Evolutionary conservation across 1,140 invertebrate species (phyloP), one percentile per base, ranked within the genome.

Genomic region (Agraylea sexmaculata): DNA sequence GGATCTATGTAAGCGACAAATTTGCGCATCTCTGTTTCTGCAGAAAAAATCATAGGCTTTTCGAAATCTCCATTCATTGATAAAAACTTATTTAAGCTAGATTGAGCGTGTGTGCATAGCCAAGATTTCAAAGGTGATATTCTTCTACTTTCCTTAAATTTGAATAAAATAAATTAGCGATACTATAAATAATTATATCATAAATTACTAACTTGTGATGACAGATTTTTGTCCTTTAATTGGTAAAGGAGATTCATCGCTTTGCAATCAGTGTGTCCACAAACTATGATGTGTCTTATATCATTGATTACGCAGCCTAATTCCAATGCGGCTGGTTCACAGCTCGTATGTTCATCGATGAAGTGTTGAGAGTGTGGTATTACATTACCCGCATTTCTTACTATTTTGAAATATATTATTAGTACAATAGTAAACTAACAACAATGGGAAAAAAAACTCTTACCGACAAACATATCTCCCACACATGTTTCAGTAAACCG

Each of bases 241-340:
- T 81, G 74, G 56, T 91, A 88, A 2, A 96, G 64, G 27, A 92
- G 69, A 71, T 94, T 93, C 79, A 95, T 94, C 3, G 92, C 91
- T 74, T 96, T 96, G 59, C 92, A 97, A 62, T 97, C 93, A 31
- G 90, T 94, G 58, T 96, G 93, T 0, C 93, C 93, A 56, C 90
- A 95, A 10, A 97, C 88, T 45, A 96, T 89, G 32, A 97, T 79
- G 58, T 96, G 87, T 38, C 80, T 73, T 31, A 96, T 90, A 53
- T 89, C 77, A 56, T 94, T 93, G n/a, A 90, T 73, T 19, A 93
- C 76, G 58, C 91, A 95, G 18, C 87, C 89, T 22, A 97, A 68
- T 66, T 96, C 92, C 45, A 97, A 61, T 6, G 90, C 91, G 10
- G 89, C 92, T 8, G 91, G 89, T 68, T 96, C 92, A 50, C 90